Evolutionary conservation across 2,797 vertebrate genomes (phyloP).

Genomic region (Syngnathus acus): DNA sequence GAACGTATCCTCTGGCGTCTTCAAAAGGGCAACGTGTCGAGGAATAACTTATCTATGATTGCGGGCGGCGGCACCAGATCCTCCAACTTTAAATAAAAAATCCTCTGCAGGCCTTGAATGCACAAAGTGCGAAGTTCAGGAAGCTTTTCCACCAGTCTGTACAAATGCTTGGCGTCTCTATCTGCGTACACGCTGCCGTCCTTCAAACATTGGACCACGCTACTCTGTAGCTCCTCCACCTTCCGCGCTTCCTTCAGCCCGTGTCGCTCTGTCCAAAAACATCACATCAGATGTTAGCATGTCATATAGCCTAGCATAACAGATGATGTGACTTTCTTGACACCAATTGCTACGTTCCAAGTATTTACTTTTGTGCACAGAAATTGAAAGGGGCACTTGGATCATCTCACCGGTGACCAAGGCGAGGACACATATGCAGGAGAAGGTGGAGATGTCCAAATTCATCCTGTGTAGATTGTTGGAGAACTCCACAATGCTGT

Average conservation of each 20-base stretch:
- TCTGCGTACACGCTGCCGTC: conserved; percentile 80
- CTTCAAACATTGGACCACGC: conserved; percentile 87
- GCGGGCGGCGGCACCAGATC: conserved; percentile 95
- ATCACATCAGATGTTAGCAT: not conserved
- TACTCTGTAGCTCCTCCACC: conserved; percentile 91
- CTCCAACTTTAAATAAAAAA: conserved; percentile 98
- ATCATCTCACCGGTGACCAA: conserved; percentile 85
- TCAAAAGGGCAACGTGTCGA: conserved; percentile 94
- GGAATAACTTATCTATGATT: conserved; percentile 95
- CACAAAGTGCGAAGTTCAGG: conserved; percentile 93
- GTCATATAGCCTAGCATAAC: too few relatives aligned
- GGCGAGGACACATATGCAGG: conserved; percentile 88
- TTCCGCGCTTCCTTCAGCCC: conserved; percentile 90
- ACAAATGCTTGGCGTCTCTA: conserved; percentile 76
- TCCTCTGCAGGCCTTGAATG: conserved; percentile 94
- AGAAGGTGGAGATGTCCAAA: conserved; percentile 89
- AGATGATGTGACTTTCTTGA: too few relatives aligned
- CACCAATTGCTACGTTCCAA: too few relatives aligned
- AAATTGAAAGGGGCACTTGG: not conserved
- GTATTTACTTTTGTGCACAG: not conserved
- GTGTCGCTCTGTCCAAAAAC: conserved; percentile 77
- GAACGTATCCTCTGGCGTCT: not conserved
- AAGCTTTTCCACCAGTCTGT: conserved; percentile 90
- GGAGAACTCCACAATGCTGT: conserved; percentile 92
- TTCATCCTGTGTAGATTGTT: conserved; percentile 91